Evolutionary conservation across 2,888 invertebrate species (phyloP), one percentile per base, ranked within the genome.

Genomic region (Drosophila infuscata): DNA sequence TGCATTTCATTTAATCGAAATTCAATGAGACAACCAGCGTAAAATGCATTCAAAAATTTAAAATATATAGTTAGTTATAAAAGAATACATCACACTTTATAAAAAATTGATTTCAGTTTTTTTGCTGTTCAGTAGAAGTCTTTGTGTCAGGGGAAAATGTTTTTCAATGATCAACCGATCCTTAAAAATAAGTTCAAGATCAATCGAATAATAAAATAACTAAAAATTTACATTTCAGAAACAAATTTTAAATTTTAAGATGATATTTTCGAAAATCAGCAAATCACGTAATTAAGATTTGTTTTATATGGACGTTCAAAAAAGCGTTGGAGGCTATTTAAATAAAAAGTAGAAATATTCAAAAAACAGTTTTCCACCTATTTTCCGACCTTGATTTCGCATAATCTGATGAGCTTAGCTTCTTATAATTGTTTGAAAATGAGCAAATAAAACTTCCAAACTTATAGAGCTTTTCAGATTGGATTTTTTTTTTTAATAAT

Each of bases 221-320:
- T 8, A 25, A 0, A 2, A 25, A 12, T 7, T 2, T 3, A 20
- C 7, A 12, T 1, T 20, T 20, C 7, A 20, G 2, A 15, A 46
- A 1, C 20, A 8, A 46, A 25, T 46, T 8, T 4, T 4, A 3
- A 46, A 25, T 25, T 46, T 15, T 4, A 25, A 46, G 25, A n/a
- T 2, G 9, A 0, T 0, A 7, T 7, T 0, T 15, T 20, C 3
- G 3, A 46, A 15, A 15, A 1, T 20, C 2, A 46, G 3, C 17
- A 38, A 17, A 8, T 38, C 3, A 17, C 17, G 2, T 3, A 38
- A 17, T 17, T 8, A 8, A 17, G 3, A 17, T 17, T 8, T 17
- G 3, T 17, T 38, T 17, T 3, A 20, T 12, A 12, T 12, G 1
- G 7, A 46, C 7, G 12, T 12, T 1, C 2, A 12, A 20, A 2